Conservation (phyloP, 2,797 vertebrate genomes). For the Rhinichthys osculus region DNA sequence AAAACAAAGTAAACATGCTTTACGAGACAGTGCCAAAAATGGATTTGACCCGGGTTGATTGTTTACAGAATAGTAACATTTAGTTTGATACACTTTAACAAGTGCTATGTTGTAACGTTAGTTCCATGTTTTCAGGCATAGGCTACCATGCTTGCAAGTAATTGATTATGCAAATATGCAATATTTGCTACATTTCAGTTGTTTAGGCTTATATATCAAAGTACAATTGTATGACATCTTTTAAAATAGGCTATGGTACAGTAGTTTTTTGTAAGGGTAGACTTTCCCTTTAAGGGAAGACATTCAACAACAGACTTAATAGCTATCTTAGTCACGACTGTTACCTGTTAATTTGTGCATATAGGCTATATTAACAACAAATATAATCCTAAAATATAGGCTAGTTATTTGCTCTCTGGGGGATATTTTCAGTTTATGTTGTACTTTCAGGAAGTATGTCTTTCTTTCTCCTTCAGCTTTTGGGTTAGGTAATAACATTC, state of each 20-base stretch:
- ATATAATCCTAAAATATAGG: neutral
- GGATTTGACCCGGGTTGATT: neutral
- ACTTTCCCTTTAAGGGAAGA: neutral
- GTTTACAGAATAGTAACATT: conserved; percentile 12
- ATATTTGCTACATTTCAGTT: neutral
- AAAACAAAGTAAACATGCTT: neutral
- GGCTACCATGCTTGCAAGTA: neutral
- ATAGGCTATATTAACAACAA: neutral
- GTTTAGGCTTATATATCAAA: neutral
- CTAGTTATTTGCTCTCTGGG: conserved; percentile 9
- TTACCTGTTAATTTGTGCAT: conserved; percentile 4
- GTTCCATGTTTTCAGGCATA: neutral
- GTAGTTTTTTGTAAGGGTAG: neutral
- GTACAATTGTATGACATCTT: neutral
- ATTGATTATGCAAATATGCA: neutral
- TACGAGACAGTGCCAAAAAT: conserved; percentile 8
- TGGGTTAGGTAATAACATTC: conserved; percentile 2
- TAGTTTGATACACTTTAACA: neutral
- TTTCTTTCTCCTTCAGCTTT: neutral
- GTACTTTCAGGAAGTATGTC: conserved; percentile 44
- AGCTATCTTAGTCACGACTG: neutral
- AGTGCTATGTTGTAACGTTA: neutral
- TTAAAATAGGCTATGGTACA: neutral
- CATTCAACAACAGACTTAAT: neutral
- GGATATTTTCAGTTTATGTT: conserved; percentile 41